phyloP scores from a whole-genome alignment of 2,113 vertebrate genomes.

The Prunella fulvescens region DNA sequence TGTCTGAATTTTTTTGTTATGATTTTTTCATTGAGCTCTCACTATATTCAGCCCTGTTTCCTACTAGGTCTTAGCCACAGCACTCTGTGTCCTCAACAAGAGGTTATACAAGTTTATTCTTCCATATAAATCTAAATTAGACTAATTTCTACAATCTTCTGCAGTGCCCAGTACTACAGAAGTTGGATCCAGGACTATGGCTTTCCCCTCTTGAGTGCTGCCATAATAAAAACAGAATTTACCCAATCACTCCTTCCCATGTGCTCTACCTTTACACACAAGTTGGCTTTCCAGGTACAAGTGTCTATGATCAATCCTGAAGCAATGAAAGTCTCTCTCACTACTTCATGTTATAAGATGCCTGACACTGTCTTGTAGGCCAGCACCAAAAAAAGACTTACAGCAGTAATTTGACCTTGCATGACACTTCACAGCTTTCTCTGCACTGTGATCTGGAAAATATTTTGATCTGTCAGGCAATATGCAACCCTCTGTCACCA shows the following conservation, averaged over 20 bases:
- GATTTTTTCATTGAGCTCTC: background rate
- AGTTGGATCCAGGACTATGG: background rate
- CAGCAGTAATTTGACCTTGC: background rate
- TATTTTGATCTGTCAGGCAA: slow-evolving; percentile 5
- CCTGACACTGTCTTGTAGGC: background rate
- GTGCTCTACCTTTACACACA: background rate
- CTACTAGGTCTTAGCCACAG: background rate
- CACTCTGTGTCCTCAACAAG: background rate
- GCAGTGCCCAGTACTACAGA: background rate
- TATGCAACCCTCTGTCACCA: background rate
- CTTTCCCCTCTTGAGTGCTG: background rate
- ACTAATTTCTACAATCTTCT: background rate
- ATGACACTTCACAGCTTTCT: slow-evolving; percentile 5
- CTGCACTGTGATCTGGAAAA: background rate
- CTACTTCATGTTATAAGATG: background rate
- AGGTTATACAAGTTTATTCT: background rate
- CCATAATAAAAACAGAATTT: background rate
- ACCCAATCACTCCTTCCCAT: background rate
- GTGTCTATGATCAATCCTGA: background rate
- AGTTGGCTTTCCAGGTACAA: background rate
- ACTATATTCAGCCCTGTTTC: background rate
- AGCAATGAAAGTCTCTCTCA: background rate
- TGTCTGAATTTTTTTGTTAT: background rate
- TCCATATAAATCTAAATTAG: background rate
- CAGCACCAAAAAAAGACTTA: background rate